Conservation (phyloP, 1,140 invertebrate species). For the Chlorops oryzae region DNA sequence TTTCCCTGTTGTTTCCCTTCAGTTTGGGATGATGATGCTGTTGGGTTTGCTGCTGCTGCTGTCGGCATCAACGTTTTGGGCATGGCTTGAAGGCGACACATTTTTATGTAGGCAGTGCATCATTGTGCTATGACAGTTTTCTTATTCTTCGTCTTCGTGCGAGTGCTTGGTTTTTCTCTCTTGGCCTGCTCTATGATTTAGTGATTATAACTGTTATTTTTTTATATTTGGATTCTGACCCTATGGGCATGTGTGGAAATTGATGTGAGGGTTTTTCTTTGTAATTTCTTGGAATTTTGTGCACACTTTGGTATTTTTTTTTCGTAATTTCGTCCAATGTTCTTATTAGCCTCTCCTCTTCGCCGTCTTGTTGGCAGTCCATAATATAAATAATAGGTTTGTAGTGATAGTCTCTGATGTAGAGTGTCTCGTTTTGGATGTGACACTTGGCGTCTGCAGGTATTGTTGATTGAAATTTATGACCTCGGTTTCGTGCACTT, state of each 20-base stretch:
- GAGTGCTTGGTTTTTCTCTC: constrained; percentile 29
- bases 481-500: too few species aligned
- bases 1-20: neutral
- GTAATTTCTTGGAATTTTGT: constrained; percentile 46
- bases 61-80: neutral
- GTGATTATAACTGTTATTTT: constrained; percentile 13
- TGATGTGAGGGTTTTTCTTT: constrained; percentile 18
- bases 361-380: neutral
- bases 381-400: neutral
- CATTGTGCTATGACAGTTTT: constrained; percentile 29
- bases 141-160: constrained; percentile 15
- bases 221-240: neutral
- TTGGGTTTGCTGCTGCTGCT: neutral
- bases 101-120: constrained; percentile 13
- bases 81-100: neutral
- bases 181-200: constrained; percentile 19
- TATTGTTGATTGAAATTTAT: constrained; percentile 46
- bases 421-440: constrained; percentile 24
- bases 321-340: constrained; percentile 24
- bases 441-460: constrained; percentile 46
- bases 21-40: neutral
- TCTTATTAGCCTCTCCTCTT: too few species aligned
- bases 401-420: constrained; percentile 3
- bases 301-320: constrained; percentile 45
- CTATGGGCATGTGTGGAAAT: too few species aligned